Evolutionary conservation across 2,888 invertebrate genomes (phyloP).

Genomic region (Deladenus siricidicola): DNA sequence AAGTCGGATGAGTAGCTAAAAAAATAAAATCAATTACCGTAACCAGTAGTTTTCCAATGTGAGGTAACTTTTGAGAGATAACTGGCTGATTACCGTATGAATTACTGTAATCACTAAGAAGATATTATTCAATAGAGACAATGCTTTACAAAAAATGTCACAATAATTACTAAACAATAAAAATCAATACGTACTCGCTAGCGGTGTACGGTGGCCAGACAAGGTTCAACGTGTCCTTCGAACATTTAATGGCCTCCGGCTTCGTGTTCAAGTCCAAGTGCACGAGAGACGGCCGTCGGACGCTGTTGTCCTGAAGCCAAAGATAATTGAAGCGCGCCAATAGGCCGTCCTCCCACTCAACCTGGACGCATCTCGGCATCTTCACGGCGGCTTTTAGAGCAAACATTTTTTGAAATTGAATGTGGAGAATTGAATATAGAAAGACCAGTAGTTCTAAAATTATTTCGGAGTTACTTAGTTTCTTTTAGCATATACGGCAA

Average conservation of each 20-base stretch:
- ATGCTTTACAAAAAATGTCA: not conserved
- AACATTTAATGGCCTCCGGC: constrained; percentile 31
- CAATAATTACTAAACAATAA: not conserved
- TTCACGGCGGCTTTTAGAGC: constrained; percentile 14
- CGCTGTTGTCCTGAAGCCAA: constrained; percentile 40
- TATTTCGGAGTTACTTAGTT: too few species aligned
- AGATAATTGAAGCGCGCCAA: constrained; percentile 36
- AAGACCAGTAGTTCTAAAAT: too few species aligned
- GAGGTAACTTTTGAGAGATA: too few species aligned
- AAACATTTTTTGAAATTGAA: constrained; percentile 8
- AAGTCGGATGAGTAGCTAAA: constrained; percentile 34
- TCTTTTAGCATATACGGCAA: too few species aligned
- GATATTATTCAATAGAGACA: not conserved
- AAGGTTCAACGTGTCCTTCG: constrained; percentile 24
- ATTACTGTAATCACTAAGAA: too few species aligned
- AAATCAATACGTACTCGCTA: constrained; percentile 16
- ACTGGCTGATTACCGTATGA: too few species aligned
- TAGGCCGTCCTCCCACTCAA: constrained; percentile 42
- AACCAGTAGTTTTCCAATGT: too few species aligned
- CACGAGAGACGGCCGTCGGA: constrained; percentile 33
- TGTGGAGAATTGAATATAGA: too few species aligned
- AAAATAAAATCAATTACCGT: too few species aligned
- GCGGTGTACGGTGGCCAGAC: constrained; percentile 39
- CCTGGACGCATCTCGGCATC: constrained; percentile 30
- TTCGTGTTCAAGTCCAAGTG: constrained; percentile 38